phyloP scores from a whole-genome alignment of 2,888 invertebrate species.

The Ichneumon xanthorius region DNA sequence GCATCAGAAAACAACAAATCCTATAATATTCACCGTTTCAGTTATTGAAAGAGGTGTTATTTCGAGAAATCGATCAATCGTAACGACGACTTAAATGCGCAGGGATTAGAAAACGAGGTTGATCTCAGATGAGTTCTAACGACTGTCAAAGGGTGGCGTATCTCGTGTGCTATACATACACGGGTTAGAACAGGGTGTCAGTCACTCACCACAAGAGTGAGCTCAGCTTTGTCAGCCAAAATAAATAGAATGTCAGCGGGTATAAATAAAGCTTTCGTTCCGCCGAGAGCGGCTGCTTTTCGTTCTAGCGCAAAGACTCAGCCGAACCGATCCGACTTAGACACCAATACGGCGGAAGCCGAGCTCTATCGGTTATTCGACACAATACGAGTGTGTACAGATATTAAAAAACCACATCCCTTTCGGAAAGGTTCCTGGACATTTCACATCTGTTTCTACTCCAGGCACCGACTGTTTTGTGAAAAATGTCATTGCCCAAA shows the following conservation, averaged over 20 bases:
- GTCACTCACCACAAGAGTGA: slow-evolving; percentile 74
- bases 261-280: slow-evolving; percentile 82
- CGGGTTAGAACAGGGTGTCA: slow-evolving; percentile 68
- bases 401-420: slow-evolving; percentile 1
- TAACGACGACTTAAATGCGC: neutral
- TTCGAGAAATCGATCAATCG: neutral
- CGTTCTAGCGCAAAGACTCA: slow-evolving; percentile 27
- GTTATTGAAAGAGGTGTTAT: neutral
- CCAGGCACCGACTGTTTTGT: neutral
- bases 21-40: neutral
- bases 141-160: slow-evolving; percentile 2
- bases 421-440: slow-evolving; percentile 2
- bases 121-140: neutral
- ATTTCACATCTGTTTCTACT: neutral
- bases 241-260: slow-evolving; percentile 83
- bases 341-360: neutral
- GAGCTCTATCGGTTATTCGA: neutral
- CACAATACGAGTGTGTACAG: neutral
- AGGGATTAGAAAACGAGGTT: neutral
- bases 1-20: neutral
- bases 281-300: slow-evolving; percentile 58
- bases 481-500: neutral
- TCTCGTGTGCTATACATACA: slow-evolving; percentile 1
- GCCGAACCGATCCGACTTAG: neutral
- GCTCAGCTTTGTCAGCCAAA: slow-evolving; percentile 78